Conservation (phyloP, 2,888 invertebrate genomes). For the Leptinotarsa juncta region DNA sequence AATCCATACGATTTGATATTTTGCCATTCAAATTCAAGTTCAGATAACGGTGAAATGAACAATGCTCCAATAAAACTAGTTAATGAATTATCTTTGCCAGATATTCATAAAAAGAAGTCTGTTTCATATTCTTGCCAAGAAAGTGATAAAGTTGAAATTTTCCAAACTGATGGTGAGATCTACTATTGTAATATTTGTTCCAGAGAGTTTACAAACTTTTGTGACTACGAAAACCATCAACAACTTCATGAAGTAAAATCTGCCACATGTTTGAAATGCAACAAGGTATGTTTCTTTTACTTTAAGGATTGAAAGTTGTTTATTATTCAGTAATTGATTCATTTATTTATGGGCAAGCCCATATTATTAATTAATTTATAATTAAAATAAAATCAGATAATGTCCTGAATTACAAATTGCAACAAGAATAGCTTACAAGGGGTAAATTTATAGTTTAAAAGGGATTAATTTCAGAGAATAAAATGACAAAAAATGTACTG, state of each 20-base stretch:
- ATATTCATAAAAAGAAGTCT: conserved; percentile 1
- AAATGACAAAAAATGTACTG: no score
- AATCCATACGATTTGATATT: neutral
- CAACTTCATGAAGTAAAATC: conserved; percentile 47
- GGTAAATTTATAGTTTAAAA: no score
- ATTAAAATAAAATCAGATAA: no score
- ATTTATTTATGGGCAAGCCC: no score
- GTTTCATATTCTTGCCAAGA: neutral
- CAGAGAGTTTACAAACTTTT: conserved; percentile 48
- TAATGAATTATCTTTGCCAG: neutral
- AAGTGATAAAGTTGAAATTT: conserved; percentile 16
- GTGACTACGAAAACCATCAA: conserved; percentile 55
- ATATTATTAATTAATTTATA: no score
- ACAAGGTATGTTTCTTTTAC: conserved; percentile 40
- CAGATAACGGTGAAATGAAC: neutral
- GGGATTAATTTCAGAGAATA: no score
- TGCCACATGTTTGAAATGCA: conserved; percentile 51
- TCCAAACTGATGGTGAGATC: neutral
- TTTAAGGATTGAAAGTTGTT: neutral
- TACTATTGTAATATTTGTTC: conserved; percentile 26
- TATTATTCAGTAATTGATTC: no score
- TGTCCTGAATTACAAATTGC: no score
- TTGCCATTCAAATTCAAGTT: conserved; percentile 5
- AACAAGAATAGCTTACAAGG: no score
- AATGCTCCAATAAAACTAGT: neutral